These are phyloP conservation scores for Zoanthus gigantus DNA, from an alignment of 92 coral and sea anemone genomes.

Conservation along the genomic window DNA sequence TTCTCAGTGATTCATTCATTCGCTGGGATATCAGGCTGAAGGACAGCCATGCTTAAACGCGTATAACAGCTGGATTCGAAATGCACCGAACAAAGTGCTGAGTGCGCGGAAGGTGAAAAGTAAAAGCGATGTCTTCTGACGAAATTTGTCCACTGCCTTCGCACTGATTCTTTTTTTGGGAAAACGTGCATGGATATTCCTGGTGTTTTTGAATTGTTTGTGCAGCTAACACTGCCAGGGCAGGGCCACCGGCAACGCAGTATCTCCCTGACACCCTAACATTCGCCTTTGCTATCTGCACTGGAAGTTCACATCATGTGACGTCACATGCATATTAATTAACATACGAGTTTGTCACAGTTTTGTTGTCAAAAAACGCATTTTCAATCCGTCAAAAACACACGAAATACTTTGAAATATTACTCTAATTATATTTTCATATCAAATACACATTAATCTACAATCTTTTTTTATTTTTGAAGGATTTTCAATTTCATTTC, in stretches of 20 bases:
- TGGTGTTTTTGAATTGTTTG: background rate
- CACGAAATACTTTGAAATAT: conserved; percentile 9
- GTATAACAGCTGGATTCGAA: background rate
- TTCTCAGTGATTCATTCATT: background rate
- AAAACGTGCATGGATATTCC: background rate
- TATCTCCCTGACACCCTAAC: background rate
- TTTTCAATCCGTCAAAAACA: background rate
- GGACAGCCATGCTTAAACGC: background rate
- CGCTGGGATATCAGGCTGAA: background rate
- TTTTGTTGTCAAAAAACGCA: background rate
- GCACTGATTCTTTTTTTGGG: background rate
- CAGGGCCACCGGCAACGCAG: background rate
- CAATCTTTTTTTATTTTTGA: background rate
- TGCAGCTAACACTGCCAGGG: background rate
- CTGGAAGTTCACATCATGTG: background rate
- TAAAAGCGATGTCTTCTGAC: background rate
- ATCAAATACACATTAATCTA: conserved; percentile 4
- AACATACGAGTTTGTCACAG: conserved; percentile 6
- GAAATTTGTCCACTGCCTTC: background rate
- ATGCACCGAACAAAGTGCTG: background rate
- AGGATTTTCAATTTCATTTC: background rate
- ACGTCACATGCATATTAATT: background rate
- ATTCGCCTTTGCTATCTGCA: background rate
- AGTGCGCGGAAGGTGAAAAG: background rate
- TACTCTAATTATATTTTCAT: background rate